Evolutionary conservation across 2,113 vertebrate genomes (phyloP).

Genomic region (Anguilla japonica): DNA sequence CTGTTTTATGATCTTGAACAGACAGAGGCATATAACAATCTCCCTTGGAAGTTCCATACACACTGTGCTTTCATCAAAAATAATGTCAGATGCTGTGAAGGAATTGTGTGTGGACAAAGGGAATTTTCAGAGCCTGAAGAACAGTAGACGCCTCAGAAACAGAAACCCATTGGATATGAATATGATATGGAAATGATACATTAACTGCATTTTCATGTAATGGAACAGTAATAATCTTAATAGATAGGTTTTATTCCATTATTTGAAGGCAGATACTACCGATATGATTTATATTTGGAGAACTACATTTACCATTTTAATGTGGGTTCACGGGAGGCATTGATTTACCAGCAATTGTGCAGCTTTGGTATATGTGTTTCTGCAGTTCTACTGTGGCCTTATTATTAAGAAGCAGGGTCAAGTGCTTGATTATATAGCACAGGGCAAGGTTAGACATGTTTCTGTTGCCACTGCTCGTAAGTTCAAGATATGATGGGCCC

Average conservation of each 20-base stretch:
- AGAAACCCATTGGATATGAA: not conserved
- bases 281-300: not conserved
- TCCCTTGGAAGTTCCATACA: not conserved
- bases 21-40: not conserved
- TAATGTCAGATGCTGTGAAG: not conserved
- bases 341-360: not conserved
- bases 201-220: too few species aligned
- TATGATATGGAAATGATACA: not conserved
- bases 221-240: not conserved
- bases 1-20: constrained; percentile 11
- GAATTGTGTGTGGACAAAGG: not conserved
- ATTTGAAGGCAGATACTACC: not conserved
- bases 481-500: not conserved
- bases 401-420: not conserved
- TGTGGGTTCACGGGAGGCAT: not conserved
- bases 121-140: not conserved
- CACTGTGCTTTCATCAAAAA: not conserved
- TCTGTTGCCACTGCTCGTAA: not conserved
- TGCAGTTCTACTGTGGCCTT: not conserved
- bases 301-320: not conserved
- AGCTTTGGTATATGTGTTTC: not conserved
- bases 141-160: not conserved
- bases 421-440: not conserved
- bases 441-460: not conserved
- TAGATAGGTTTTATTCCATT: not conserved